These are phyloP conservation scores for Sphenodon punctatus DNA, from an alignment of 2,797 vertebrate genomes.

Conservation along the genomic window DNA sequence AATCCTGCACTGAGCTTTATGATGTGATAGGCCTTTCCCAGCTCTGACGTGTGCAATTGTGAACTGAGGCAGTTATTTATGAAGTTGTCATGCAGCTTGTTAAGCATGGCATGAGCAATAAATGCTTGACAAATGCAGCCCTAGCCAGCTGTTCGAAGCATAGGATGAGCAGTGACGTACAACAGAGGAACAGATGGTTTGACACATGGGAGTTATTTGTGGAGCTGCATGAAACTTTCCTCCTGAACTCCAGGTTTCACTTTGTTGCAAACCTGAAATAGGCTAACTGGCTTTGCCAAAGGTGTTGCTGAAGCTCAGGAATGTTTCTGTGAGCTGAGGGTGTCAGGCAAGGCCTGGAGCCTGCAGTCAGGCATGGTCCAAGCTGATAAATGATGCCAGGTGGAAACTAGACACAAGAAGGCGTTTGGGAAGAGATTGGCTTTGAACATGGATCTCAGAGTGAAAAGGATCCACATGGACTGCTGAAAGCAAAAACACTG, in stretches of 20 bases:
- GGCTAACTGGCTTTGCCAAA: background rate
- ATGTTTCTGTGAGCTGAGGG: background rate
- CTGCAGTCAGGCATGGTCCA: background rate
- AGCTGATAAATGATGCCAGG: rapidly evolving
- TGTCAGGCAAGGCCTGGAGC: background rate
- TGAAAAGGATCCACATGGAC: background rate
- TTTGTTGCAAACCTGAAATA: rapidly evolving
- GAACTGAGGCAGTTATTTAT: background rate
- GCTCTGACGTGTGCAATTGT: background rate
- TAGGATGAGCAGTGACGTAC: background rate
- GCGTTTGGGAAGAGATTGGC: background rate
- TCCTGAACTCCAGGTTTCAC: conserved; percentile 11
- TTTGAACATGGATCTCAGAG: background rate
- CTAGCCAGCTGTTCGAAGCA: conserved; percentile 34
- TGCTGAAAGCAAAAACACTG: background rate
- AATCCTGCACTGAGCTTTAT: background rate
- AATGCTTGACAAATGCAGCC: conserved; percentile 35
- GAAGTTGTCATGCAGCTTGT: background rate
- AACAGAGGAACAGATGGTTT: conserved; percentile 46
- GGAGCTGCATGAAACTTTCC: background rate
- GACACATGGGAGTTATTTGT: conserved; percentile 59
- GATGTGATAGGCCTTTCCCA: background rate
- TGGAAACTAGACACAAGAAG: background rate
- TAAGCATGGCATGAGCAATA: background rate
- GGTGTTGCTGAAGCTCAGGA: background rate